Evolutionary conservation across 2,797 vertebrate species (phyloP), one percentile per base, ranked within the genome.

Genomic region (Pipistrellus kuhlii): DNA sequence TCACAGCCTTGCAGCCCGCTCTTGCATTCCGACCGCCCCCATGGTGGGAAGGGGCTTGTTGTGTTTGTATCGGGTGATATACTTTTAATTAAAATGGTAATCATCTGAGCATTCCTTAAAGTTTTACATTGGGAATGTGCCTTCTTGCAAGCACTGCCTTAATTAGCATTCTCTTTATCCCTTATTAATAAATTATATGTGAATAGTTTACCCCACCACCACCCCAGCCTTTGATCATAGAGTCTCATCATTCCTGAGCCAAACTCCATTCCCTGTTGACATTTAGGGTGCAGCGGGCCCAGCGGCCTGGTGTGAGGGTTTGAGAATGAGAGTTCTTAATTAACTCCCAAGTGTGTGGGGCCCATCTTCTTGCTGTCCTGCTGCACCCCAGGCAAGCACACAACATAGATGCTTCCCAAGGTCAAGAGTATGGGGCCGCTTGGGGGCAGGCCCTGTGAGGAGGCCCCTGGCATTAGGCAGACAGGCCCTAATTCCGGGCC

Each of bases 91-190:
- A 97, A 93, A 96, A 90, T 92, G 96, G 48, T 97, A 98, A 98
- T 97, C 77, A 94, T 94, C 97, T 96, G 95, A 97, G 97, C 96
- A 96, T 96, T 62, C 89, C 96, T 89, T 96, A 97, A 98, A 98
- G 94, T 97, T 98, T 98, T 97, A 97, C 97, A 97, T 94, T 81
- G 98, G 98, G 98, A 98, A 98, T 98, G 98, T 96, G 92, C 82
- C 96, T 96, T 78, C 96, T 97, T 95, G 3, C 72, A 66, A 64
- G 17, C 51, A 84, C 30, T 5, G 41, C 96, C 94, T 95, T 98
- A 98, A 98, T 98, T 96, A 98, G 96, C 97, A 97, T 98, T 97
- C 97, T 96, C 96, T 98, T 98, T 98, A 98, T 97, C 94, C 93
- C 85, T 97, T 95, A 98, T 98, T 98, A 98, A 98, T 98, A 98